Evolutionary conservation across 2,113 vertebrate genomes (phyloP).

Genomic region (Coturnix japonica): DNA sequence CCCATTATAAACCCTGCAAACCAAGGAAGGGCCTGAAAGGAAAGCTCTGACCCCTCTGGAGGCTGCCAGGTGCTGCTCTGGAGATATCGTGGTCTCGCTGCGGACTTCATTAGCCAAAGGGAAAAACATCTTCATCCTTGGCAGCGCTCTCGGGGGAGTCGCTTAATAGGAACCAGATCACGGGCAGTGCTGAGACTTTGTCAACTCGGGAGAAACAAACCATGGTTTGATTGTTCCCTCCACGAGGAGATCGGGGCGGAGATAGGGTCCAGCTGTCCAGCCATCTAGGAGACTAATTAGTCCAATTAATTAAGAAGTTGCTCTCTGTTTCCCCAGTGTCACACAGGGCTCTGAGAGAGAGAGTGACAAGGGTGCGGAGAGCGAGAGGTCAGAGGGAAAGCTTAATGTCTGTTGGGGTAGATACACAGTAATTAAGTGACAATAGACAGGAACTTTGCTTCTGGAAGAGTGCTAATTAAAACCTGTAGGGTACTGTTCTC

Average conservation of each 20-base stretch:
- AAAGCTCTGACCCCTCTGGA: not conserved
- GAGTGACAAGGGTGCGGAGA: constrained; percentile 42
- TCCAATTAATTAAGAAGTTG: constrained; percentile 89
- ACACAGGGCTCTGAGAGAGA: constrained; percentile 28
- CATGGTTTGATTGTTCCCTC: constrained; percentile 39
- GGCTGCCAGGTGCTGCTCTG: constrained; percentile 9
- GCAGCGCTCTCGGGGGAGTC: not conserved
- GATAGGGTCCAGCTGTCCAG: constrained; percentile 90
- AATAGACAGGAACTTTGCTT: constrained; percentile 59
- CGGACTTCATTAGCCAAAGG: constrained; percentile 11
- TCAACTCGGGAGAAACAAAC: constrained; percentile 33
- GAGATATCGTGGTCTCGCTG: not conserved
- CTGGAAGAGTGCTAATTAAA: constrained; percentile 64
- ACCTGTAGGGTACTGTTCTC: constrained; percentile 29
- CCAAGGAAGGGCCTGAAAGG: not conserved
- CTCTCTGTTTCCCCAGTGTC: constrained; percentile 68
- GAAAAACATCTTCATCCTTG: constrained; percentile 28
- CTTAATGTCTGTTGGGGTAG: constrained; percentile 48
- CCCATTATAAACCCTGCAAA: not conserved
- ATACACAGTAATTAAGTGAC: constrained; percentile 68
- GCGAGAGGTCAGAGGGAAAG: constrained; percentile 54
- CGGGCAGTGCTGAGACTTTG: constrained; percentile 5
- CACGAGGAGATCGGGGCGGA: constrained; percentile 11
- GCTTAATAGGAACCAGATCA: constrained; percentile 45
- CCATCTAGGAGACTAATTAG: constrained; percentile 88